These are phyloP conservation scores for Corythaeola cristata DNA, from an alignment of 2,113 vertebrate genomes.

Conservation along the genomic window DNA sequence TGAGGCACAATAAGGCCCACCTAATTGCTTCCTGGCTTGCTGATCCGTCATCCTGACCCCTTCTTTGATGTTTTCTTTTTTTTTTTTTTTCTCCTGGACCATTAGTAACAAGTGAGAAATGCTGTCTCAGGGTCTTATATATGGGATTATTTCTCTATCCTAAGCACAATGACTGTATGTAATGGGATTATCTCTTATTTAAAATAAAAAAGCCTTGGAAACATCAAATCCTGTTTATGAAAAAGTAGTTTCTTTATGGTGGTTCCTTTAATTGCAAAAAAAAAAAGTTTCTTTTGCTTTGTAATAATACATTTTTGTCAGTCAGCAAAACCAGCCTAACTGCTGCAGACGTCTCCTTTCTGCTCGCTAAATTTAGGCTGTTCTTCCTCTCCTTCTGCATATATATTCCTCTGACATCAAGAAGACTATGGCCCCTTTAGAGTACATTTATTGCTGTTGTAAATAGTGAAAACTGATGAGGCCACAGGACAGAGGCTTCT, in stretches of 20 bases:
- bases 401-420: conserved; percentile 18
- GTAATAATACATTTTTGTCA: not conserved
- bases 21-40: conserved; percentile 65
- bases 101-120: conserved; percentile 32
- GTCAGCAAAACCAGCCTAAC: conserved; percentile 12
- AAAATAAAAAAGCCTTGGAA: conserved; percentile 21
- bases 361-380: conserved; percentile 37
- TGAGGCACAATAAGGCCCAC: conserved; percentile 44
- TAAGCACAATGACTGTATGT: not conserved
- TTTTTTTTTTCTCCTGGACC: not conserved
- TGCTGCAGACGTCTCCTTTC: conserved; percentile 28
- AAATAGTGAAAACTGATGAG: conserved; percentile 34
- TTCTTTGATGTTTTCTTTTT: conserved; percentile 18
- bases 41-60: conserved; percentile 39
- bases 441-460: conserved; percentile 35
- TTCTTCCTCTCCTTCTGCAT: not conserved
- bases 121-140: conserved; percentile 15
- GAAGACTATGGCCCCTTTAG: not conserved
- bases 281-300: not conserved
- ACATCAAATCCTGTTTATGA: not conserved
- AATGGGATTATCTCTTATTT: conserved; percentile 12
- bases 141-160: conserved; percentile 1
- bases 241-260: not conserved
- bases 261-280: not conserved
- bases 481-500: not conserved